phyloP scores from a whole-genome alignment of 2,888 invertebrate species.

The Apodemia duryi region DNA sequence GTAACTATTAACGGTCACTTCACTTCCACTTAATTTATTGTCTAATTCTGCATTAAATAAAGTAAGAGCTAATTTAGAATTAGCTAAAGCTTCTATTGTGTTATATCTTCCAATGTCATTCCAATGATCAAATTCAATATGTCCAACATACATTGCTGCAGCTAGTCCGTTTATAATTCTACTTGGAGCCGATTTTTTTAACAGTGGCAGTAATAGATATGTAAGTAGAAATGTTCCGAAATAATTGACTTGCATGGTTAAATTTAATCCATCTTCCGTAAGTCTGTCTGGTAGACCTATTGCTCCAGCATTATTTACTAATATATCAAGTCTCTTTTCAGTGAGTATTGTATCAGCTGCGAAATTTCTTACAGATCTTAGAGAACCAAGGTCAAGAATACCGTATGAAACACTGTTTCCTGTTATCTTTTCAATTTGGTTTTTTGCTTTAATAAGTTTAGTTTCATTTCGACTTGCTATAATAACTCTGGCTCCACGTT shows the following conservation, averaged over 20 bases:
- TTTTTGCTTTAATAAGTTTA: conserved; percentile 55
- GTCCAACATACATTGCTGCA: conserved; percentile 72
- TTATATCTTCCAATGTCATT: conserved; percentile 54
- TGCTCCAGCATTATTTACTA: conserved; percentile 81
- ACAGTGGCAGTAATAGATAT: conserved; percentile 77
- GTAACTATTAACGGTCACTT: conserved; percentile 82
- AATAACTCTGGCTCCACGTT: conserved; percentile 67
- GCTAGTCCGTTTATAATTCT: conserved; percentile 83
- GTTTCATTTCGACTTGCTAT: conserved; percentile 73
- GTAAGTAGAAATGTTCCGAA: conserved; percentile 86
- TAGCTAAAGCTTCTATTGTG: conserved; percentile 45
- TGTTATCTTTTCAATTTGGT: conserved; percentile 48
- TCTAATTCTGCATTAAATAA: conserved; percentile 81
- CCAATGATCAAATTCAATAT: conserved; percentile 60
- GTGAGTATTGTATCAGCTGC: conserved; percentile 59
- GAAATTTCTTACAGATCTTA: conserved; percentile 75
- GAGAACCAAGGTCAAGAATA: conserved; percentile 60
- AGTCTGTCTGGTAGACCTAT: conserved; percentile 56
- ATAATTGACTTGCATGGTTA: conserved; percentile 84
- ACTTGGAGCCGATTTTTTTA: conserved; percentile 77
- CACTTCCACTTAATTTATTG: conserved; percentile 68
- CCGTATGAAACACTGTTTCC: conserved; percentile 55
- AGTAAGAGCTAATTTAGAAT: conserved; percentile 80
- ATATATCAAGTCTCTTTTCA: conserved; percentile 65
- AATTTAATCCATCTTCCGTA: conserved; percentile 82